Evolutionary conservation across 2,113 vertebrate species (phyloP), one percentile per base, ranked within the genome.

Genomic region (Dendrocopos noguchii): DNA sequence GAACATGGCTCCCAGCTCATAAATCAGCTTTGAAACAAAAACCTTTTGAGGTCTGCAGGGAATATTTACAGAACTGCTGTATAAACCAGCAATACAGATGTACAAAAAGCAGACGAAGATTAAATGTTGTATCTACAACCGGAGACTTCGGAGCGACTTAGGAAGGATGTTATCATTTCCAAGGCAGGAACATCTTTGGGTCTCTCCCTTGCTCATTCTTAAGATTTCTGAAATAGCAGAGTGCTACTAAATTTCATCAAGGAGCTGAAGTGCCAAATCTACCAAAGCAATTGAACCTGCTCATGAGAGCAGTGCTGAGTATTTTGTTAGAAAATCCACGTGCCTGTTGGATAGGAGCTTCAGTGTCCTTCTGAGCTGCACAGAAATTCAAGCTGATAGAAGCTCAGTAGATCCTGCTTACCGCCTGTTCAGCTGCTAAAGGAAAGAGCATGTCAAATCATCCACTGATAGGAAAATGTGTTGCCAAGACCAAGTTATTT

Each of bases 1-100:
- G 67, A 91, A 79, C 88, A 39, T 2, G 20, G 27, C 39, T 36
- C 70, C 80, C 36, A 73, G 63, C 70, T 91, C 39, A 17, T 96
- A 90, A 96, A 95, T 96, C 74, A 93, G 64, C 28, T 94, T 73
- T 91, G 87, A 89, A 97, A 96, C 81, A 97, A 97, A 92, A 82
- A 71, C 55, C n/a, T 67, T 70, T 77, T 83, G 77, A 77, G 36
- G 68, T 67, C 78, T 92, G 27, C 10, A 42, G 74, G 84, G 88
- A 95, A 80, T 85, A 36, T 76, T 95, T 90, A 71, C 55, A 76
- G 50, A 88, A 86, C 70, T 85, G 44, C 57, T 94, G 9, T 84
- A 50, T 67, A 93, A 91, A 87, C 34, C 57, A 78, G 64, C 68
- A 85, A 78, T 36, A 64, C 39, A 73, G 67, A 78, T 75, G 64